Percentiles rank a stretch among this genome's conserved stretches.
phyloP scores from a whole-genome alignment of 2,797 vertebrate genomes.

The Xenentodon cancila region DNA sequence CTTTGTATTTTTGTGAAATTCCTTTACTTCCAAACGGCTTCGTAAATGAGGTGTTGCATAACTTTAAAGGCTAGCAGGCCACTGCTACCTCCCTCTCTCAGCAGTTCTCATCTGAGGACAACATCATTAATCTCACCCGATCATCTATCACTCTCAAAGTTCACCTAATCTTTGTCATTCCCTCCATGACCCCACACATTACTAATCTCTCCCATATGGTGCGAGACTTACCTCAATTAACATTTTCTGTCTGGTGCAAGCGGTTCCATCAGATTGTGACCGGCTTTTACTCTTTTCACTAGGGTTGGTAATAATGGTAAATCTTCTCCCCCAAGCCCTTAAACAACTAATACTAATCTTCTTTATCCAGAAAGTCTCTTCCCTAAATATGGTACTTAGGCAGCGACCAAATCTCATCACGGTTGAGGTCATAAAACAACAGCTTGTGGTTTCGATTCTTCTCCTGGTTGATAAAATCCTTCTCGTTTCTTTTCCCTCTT shows the following conservation, averaged over 20 bases:
- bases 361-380: slow-evolving; percentile 81
- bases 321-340: slow-evolving; percentile 74
- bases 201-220: slow-evolving; percentile 85
- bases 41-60: slow-evolving; percentile 45
- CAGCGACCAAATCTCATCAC: slow-evolving; percentile 57
- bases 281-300: slow-evolving; percentile 65
- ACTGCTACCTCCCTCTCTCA: slow-evolving; percentile 16
- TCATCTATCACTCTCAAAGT: slow-evolving; percentile 69
- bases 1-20: slow-evolving; percentile 30
- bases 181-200: slow-evolving; percentile 66
- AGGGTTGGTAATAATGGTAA: slow-evolving; percentile 82
- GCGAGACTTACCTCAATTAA: slow-evolving; percentile 72
- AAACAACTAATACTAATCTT: slow-evolving; percentile 86
- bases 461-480: slow-evolving; percentile 22
- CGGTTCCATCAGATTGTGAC: slow-evolving; percentile 58
- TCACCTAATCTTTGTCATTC: slow-evolving; percentile 76
- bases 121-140: slow-evolving; percentile 75
- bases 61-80: slow-evolving; percentile 52
- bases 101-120: slow-evolving; percentile 53
- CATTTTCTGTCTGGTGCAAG: slow-evolving; percentile 63
- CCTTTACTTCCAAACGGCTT: slow-evolving; percentile 42
- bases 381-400: slow-evolving; percentile 70
- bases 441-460: slow-evolving; percentile 41
- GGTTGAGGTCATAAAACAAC: slow-evolving; percentile 43
- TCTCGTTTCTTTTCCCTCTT: not conserved